A percentile compares a stretch with the other conserved stretches of the same genome.
phyloP scores from a whole-genome alignment of 2,113 vertebrate genomes.

The Myrmecobius fasciatus region DNA sequence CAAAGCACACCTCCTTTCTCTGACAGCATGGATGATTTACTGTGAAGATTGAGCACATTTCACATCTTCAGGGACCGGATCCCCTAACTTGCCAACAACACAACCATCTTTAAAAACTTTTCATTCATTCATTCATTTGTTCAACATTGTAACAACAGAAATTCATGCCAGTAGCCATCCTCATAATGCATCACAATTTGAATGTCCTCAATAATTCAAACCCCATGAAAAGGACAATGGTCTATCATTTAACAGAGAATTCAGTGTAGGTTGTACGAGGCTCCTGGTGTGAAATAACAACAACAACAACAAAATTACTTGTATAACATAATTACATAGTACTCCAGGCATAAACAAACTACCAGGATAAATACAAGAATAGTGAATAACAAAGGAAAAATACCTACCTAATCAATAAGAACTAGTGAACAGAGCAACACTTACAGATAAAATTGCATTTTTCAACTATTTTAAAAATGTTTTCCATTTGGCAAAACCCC shows the following conservation, averaged over 20 bases:
- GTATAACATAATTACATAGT: constrained; percentile 33
- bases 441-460: constrained; percentile 75
- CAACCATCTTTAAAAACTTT: constrained; percentile 43
- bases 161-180: constrained; percentile 33
- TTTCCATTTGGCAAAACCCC: constrained; percentile 76
- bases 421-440: constrained; percentile 64
- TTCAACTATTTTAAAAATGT: constrained; percentile 76
- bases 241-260: background rate
- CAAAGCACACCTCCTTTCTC: constrained; percentile 10
- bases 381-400: constrained; percentile 62
- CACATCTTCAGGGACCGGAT: constrained; percentile 32
- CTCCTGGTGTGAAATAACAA: background rate
- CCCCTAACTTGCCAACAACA: constrained; percentile 33
- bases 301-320: background rate
- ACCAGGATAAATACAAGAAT: constrained; percentile 52
- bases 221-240: background rate
- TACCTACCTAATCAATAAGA: constrained; percentile 72
- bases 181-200: constrained; percentile 33
- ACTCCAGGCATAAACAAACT: constrained; percentile 41
- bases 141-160: background rate
- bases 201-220: constrained; percentile 20
- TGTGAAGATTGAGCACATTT: constrained; percentile 11
- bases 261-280: background rate
- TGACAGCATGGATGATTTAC: constrained; percentile 35
- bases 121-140: constrained; percentile 14